phyloP scores from a whole-genome alignment of 2,797 vertebrate genomes.

The Hozukius guyotensis region DNA sequence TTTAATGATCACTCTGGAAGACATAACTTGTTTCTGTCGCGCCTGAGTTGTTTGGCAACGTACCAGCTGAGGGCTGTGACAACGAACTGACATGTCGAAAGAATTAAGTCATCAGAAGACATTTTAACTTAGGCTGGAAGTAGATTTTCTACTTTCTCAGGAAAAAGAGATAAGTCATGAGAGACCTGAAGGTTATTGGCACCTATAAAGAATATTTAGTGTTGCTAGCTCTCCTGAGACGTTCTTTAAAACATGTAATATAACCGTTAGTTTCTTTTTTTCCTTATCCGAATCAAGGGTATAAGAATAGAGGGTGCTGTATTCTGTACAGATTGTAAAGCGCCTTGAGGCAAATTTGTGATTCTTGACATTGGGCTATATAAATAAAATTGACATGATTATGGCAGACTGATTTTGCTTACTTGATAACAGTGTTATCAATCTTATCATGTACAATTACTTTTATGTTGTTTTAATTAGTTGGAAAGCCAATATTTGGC shows the following conservation, averaged over 20 bases:
- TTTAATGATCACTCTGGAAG: slow-evolving; percentile 47
- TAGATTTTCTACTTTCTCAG: neutral
- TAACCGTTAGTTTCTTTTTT: neutral
- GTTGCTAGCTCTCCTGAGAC: neutral
- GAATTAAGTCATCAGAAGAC: neutral
- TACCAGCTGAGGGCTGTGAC: neutral
- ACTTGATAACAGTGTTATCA: neutral
- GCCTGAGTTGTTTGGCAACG: slow-evolving; percentile 17
- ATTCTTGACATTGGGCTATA: neutral
- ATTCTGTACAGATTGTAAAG: neutral
- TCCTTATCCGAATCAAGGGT: neutral
- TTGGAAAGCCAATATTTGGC: neutral
- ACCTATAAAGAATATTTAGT: neutral
- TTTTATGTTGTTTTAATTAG: neutral
- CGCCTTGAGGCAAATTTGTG: neutral
- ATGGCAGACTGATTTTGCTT: neutral
- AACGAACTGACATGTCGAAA: slow-evolving; percentile 9
- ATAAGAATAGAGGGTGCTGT: neutral
- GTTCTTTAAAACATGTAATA: neutral
- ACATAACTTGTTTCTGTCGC: slow-evolving; percentile 2
- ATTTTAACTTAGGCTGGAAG: neutral
- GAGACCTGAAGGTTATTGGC: neutral
- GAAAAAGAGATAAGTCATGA: neutral
- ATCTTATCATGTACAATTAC: neutral
- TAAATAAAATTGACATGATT: neutral